phyloP scores from a whole-genome alignment of 2,797 vertebrate species.

The Sphenopsis melanotis region DNA sequence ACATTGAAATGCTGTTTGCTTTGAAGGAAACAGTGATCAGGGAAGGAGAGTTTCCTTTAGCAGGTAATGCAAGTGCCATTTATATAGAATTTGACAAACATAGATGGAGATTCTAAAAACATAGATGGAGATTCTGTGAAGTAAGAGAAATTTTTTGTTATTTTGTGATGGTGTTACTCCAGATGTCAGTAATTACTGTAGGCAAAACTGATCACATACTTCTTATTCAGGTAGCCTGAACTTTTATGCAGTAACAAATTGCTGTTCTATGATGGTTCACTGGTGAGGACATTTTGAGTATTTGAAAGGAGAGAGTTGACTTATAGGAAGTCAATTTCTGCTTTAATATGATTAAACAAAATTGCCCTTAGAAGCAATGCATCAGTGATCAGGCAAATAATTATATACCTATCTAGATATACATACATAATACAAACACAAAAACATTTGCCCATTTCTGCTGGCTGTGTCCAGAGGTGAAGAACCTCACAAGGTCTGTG shows the following conservation, averaged over 20 bases:
- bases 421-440: neutral
- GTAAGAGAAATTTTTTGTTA: neutral
- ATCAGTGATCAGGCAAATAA: neutral
- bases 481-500: neutral
- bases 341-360: neutral
- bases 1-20: neutral
- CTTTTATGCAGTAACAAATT: neutral
- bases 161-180: neutral
- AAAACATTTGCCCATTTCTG: neutral
- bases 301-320: neutral
- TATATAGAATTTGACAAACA: neutral
- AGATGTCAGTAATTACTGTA: neutral
- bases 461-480: neutral
- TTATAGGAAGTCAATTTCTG: neutral
- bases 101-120: neutral
- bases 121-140: neutral
- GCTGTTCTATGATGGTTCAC: fast-evolving
- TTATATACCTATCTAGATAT: neutral
- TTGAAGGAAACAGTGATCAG: neutral
- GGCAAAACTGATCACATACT: neutral
- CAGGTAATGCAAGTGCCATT: neutral
- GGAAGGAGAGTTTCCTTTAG: neutral
- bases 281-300: neutral
- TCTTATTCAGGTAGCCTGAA: neutral
- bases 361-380: neutral